A percentile compares a stretch with the other conserved stretches of the same genome.
Conservation (phyloP, 2,888 invertebrate species). For the Aradus depressus region DNA sequence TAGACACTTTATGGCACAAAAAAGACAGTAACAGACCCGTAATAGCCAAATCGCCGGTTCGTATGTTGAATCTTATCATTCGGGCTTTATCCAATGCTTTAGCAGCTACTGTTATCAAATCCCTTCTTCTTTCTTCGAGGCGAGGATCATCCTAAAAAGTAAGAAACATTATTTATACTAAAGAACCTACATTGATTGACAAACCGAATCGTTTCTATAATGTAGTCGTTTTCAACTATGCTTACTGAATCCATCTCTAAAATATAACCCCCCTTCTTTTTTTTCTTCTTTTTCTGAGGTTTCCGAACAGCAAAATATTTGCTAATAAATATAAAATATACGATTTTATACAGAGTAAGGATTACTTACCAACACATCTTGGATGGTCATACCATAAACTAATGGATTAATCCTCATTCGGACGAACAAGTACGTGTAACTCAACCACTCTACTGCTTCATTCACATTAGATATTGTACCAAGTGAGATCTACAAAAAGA, state of each 20-base stretch:
- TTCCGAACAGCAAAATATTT: too few species aligned
- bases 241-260: too few species aligned
- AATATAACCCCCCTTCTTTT: too few species aligned
- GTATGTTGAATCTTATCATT: constrained; percentile 85
- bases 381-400: constrained; percentile 55
- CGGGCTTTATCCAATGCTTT: constrained; percentile 77
- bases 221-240: too few species aligned
- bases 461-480: constrained; percentile 94
- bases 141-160: constrained; percentile 57
- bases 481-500: constrained; percentile 56
- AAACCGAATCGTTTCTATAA: too few species aligned
- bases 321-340: too few species aligned
- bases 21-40: constrained; percentile 34
- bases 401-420: constrained; percentile 86
- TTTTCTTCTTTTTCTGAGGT: too few species aligned
- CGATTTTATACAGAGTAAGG: constrained; percentile 4
- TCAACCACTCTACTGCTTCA: constrained; percentile 96
- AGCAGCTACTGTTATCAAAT: constrained; percentile 69
- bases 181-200: neutral
- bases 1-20: neutral
- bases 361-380: constrained; percentile 45
- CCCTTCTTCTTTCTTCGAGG: constrained; percentile 62
- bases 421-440: constrained; percentile 91
- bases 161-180: neutral
- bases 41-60: constrained; percentile 60